Evolutionary conservation across 2,113 vertebrate genomes (phyloP).

Genomic region (Lagopus muta): DNA sequence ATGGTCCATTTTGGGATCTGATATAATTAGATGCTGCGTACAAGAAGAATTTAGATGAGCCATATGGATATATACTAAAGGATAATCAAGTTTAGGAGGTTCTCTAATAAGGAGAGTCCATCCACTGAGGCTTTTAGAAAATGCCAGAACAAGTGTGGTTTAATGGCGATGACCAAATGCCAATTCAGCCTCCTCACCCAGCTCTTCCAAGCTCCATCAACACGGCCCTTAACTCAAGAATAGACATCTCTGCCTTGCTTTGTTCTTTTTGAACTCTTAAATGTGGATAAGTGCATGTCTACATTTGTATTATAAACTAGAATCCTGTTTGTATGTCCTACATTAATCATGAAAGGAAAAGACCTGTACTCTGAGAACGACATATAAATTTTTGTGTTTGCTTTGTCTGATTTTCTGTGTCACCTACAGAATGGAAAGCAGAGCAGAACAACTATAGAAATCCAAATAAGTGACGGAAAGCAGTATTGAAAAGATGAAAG

Average conservation of each 20-base stretch:
- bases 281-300: neutral
- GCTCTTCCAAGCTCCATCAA: neutral
- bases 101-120: neutral
- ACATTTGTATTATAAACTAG: neutral
- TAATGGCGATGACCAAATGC: neutral
- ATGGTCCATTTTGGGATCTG: neutral
- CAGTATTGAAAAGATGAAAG: neutral
- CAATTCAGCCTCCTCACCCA: neutral
- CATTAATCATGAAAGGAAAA: neutral
- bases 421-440: neutral
- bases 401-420: slow-evolving; percentile 25
- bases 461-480: slow-evolving; percentile 21
- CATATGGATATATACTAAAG: neutral
- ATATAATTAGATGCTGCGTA: neutral
- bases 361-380: neutral
- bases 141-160: neutral
- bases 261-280: neutral
- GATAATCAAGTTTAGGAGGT: neutral
- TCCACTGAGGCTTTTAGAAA: neutral
- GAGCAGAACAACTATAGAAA: neutral
- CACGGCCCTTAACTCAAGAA: neutral
- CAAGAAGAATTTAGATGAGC: neutral
- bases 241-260: neutral
- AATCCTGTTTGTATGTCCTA: neutral
- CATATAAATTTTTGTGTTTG: neutral